Evolutionary conservation across 2,888 invertebrate species (phyloP).

Genomic region (Drosophila macrospina): DNA sequence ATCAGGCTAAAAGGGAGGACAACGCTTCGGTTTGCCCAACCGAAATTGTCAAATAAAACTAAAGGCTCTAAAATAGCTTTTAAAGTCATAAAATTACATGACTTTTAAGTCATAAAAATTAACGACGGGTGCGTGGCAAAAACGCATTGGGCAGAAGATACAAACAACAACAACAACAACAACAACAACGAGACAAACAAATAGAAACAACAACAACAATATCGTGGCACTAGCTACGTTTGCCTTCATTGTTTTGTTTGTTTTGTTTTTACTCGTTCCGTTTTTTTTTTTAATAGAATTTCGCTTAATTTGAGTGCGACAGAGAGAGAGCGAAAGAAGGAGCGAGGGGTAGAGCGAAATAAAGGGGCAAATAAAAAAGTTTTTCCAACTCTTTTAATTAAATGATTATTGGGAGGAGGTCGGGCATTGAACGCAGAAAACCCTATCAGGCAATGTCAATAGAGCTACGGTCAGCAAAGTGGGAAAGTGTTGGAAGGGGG

Average conservation of each 20-base stretch:
- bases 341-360: neutral
- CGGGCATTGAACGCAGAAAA: constrained; percentile 47
- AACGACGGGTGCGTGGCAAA: constrained; percentile 78
- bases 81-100: constrained; percentile 81
- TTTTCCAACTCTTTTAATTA: constrained; percentile 78
- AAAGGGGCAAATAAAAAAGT: constrained; percentile 62
- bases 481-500: too few relatives aligned
- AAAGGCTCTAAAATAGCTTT: constrained; percentile 81
- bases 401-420: constrained; percentile 78
- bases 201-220: constrained; percentile 14
- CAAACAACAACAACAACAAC: neutral
- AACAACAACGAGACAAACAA: constrained; percentile 8
- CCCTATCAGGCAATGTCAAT: constrained; percentile 69
- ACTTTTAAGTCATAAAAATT: constrained; percentile 79
- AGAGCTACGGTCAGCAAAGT: constrained; percentile 30
- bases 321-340: neutral
- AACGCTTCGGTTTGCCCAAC: constrained; percentile 38
- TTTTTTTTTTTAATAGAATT: constrained; percentile 75
- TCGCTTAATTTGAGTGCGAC: constrained; percentile 76
- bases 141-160: constrained; percentile 38
- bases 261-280: constrained; percentile 46
- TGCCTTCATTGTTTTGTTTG: constrained; percentile 69
- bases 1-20: constrained; percentile 53
- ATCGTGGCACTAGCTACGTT: constrained; percentile 47
- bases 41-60: constrained; percentile 78